Base-by-base conservation (phyloP, 2,888 invertebrate genomes). In the Empis stercorea region DNA sequence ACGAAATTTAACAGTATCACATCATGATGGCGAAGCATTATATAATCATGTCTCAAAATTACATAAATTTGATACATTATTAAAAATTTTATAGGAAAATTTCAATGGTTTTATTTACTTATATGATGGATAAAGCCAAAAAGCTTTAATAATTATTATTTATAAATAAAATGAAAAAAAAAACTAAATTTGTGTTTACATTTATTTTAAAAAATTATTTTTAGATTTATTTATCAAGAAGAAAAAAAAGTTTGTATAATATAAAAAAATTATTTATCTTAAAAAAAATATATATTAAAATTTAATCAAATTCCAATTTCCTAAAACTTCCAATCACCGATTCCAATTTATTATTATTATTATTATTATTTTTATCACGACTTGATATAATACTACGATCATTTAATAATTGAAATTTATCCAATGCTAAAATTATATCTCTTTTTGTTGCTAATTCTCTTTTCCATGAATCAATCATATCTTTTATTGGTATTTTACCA, bases 401-500 rank as follows among this genome's bases (percentile, higher is more conserved):
- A 60, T 74, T 81, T 38, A 81, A 62, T 30, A 86, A 69, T 51
- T 75, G 73, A 76, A 84, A 84, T 10, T 73, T 62, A 54, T 84
- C 82, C 40, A 81, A 68, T 0, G 73, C 73, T 2, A 81, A 56
- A 2, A 85, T 58, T 14, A 72, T 65, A 17, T 79, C 75, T 43
- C 80, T 70, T 55, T 80, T 80, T 4, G 72, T 70, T 6, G 68
- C 63, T 30, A 86, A 59, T 55, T 86, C 76, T 34, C 74, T 69
- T 56, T 78, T 78, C 71, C 84, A 86, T 55, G 74, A 70, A 43
- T 73, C 73, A 13, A 86, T 75, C 84, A 88, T 86, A 52, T 83
- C 80, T 23, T 76, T 71, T 61, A 79, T 70, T 10, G 83, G 77
- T 57, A 85, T 76, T 5, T 71, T 68, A 2, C 87, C 87, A 1